Base-by-base conservation (phyloP, 2,113 vertebrate genomes). In the Lichenostomus cassidix region DNA sequence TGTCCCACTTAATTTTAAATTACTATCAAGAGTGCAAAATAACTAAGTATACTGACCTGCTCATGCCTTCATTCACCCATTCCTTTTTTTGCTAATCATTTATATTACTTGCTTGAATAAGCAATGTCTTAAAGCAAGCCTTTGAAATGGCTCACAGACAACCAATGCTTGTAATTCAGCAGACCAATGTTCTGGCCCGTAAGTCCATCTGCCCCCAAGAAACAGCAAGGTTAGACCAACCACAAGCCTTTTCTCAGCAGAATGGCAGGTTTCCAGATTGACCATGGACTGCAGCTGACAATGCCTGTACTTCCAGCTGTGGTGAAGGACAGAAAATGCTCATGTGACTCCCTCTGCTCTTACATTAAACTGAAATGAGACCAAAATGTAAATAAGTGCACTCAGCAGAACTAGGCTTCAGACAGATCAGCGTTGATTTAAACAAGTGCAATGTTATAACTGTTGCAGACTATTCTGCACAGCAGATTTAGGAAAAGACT, bases 221-320 rank as follows among this genome's bases (percentile, higher is more conserved):
- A 67, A 64, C 22, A 76, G 46, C 59, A 93, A 87, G 65, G 76
- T 90, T 90, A 87, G 68, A 83, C 76, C 42, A 87, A 84, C 80
- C 35, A 12, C 59, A 78, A 95, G 90, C 64, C 88, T 96, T 93
- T 92, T 35, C 89, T 95, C 94, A 83, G 11, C 27, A 94, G 94
- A 89, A 95, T 92, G 89, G 80, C 89, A 95, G 50, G 37, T 97
- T 96, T 95, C 81, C 91, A 95, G 89, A 74, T 14, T 83, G 93
- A 87, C 89, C 92, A 21, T 77, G 50, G 83, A 71, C 89, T 95
- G 95, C 89, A 96, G 92, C 83, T 96, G 96, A 84, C 82, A 87
- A 75, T 65, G 50, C 4, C 27, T 69, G 10, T 68, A 73, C 69
- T 70, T 82, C 74, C 80, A 71, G 55, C 59, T 42, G 14, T 64